Conservation (phyloP, 2,113 vertebrate species). For the Camelus bactrianus region DNA sequence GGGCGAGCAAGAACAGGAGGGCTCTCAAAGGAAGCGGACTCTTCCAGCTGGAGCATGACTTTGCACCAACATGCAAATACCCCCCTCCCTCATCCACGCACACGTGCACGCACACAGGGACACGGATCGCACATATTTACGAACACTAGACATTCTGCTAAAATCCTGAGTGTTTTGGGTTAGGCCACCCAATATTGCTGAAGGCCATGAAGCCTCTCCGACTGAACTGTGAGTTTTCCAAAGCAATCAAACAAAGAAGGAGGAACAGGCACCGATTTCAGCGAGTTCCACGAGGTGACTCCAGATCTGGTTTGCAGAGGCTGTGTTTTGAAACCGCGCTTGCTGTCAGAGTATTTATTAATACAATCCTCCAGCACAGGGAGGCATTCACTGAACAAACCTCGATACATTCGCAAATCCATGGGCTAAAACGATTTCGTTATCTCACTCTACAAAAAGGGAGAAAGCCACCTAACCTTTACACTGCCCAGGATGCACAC, state of each 20-base stretch:
- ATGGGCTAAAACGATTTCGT: slow-evolving; percentile 38
- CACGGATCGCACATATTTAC: neutral
- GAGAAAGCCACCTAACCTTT: neutral
- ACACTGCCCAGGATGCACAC: neutral
- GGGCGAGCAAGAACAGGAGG: neutral
- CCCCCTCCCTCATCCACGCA: neutral
- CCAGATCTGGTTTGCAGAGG: slow-evolving; percentile 62
- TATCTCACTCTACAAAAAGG: slow-evolving; percentile 50
- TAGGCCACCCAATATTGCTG: neutral
- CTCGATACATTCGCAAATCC: slow-evolving; percentile 60
- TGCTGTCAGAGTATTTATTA: slow-evolving; percentile 68
- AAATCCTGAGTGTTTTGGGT: neutral
- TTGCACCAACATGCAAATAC: neutral
- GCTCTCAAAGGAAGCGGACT: slow-evolving; percentile 56
- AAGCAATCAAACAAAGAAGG: slow-evolving; percentile 61
- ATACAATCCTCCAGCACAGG: slow-evolving; percentile 34
- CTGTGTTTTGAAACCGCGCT: slow-evolving; percentile 53
- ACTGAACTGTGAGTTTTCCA: slow-evolving; percentile 47
- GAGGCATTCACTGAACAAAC: slow-evolving; percentile 62
- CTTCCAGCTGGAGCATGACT: slow-evolving; percentile 6
- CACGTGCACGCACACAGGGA: neutral
- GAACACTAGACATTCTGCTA: slow-evolving; percentile 31
- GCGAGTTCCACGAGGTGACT: slow-evolving; percentile 23
- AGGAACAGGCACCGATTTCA: slow-evolving; percentile 14
- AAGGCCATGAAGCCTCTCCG: slow-evolving; percentile 42